Conservation (phyloP, 2,888 invertebrate species). For the Dugesia japonica region DNA sequence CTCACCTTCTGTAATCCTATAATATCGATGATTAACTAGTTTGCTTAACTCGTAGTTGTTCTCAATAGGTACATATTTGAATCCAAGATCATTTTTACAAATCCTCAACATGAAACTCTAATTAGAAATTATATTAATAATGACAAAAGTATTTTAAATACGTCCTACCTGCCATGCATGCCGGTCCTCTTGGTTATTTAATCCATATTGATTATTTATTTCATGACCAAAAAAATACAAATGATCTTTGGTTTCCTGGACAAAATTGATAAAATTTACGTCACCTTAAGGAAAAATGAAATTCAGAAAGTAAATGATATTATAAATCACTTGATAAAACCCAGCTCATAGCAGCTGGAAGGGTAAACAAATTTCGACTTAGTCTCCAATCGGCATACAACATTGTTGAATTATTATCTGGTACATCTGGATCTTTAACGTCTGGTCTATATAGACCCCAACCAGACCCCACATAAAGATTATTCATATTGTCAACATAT, state of each 20-base stretch:
- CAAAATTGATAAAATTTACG: neutral
- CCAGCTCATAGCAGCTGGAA: neutral
- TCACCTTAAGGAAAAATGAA: neutral
- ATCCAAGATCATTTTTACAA: neutral
- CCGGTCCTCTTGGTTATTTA: conserved; percentile 7
- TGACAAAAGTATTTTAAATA: neutral
- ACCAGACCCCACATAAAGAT: neutral
- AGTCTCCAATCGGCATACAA: neutral
- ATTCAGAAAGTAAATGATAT: neutral
- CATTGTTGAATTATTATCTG: neutral
- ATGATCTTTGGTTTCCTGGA: neutral
- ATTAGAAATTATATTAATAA: neutral
- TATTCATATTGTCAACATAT: neutral
- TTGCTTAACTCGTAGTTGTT: no score
- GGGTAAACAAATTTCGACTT: neutral
- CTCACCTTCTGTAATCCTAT: no score
- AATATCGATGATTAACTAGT: no score
- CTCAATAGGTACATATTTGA: neutral
- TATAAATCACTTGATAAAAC: neutral
- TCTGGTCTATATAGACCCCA: neutral
- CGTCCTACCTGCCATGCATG: neutral
- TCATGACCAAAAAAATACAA: neutral
- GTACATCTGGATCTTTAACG: neutral
- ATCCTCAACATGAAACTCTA: neutral
- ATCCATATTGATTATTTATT: conserved; percentile 2